These are phyloP conservation scores for Cirrhinus mrigala DNA, from an alignment of 2,797 vertebrate species.

Conservation along the genomic window DNA sequence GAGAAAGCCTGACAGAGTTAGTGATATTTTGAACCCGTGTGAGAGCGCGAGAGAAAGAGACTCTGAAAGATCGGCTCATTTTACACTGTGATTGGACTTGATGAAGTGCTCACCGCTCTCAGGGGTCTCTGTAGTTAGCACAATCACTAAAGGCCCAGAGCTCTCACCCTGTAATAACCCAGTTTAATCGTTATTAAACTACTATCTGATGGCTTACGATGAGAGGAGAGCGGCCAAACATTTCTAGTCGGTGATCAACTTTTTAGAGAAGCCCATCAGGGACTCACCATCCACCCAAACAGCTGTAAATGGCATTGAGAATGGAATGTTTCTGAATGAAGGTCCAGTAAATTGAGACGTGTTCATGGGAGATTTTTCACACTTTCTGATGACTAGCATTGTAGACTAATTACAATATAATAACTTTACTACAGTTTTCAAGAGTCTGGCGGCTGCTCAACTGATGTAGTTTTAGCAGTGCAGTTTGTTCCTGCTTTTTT, in stretches of 20 bases:
- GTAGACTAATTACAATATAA: background rate
- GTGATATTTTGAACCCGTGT: slow-evolving; percentile 35
- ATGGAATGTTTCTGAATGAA: slow-evolving; percentile 19
- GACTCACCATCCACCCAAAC: slow-evolving; percentile 42
- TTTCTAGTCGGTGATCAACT: slow-evolving; percentile 43
- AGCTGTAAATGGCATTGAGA: slow-evolving; percentile 4
- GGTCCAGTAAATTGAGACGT: slow-evolving; percentile 32
- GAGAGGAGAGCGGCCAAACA: slow-evolving; percentile 36
- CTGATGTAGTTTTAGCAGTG: background rate
- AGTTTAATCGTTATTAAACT: slow-evolving; percentile 59
- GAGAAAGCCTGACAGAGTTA: slow-evolving; percentile 36
- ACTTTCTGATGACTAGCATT: background rate
- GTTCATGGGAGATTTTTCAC: background rate
- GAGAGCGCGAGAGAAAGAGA: background rate
- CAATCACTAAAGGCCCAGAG: slow-evolving; percentile 56
- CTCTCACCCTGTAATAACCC: slow-evolving; percentile 58
- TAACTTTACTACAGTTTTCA: background rate
- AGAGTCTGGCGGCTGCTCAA: background rate
- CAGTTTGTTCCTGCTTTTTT: background rate
- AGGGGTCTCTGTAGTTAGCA: slow-evolving; percentile 58
- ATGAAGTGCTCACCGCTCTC: slow-evolving; percentile 63
- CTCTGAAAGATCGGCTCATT: slow-evolving; percentile 54
- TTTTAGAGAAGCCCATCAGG: slow-evolving; percentile 46
- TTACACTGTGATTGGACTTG: slow-evolving; percentile 65
- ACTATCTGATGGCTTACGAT: slow-evolving; percentile 53